A percentile compares a stretch with the other conserved stretches of the same genome.
These are phyloP conservation scores for Cryptosula pallasiana DNA, from an alignment of 2,888 invertebrate genomes.

Conservation along the genomic window DNA sequence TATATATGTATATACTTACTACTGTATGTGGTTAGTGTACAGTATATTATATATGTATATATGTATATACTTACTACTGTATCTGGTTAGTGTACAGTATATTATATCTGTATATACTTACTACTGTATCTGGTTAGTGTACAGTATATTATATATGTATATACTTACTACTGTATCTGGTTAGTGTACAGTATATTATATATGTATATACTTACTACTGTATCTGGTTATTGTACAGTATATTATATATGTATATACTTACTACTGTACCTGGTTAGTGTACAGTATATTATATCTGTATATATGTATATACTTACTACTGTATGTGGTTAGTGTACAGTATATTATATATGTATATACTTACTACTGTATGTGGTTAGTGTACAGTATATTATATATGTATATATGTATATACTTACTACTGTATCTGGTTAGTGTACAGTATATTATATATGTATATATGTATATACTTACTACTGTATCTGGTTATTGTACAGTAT, in stretches of 20 bases:
- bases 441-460: neutral
- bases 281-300: neutral
- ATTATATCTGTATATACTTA: neutral
- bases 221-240: neutral
- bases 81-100: neutral
- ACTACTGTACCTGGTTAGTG: neutral
- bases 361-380: neutral
- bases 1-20: no score
- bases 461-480: neutral
- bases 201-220: neutral
- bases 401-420: no score
- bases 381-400: neutral
- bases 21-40: neutral
- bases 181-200: neutral
- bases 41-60: neutral
- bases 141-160: no score
- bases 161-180: neutral
- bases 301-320: no score
- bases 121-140: neutral
- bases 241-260: neutral
- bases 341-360: neutral
- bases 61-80: neutral
- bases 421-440: neutral
- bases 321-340: neutral
- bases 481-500: neutral